Base-by-base conservation (phyloP, 2,888 invertebrate species). In the Aphelenchoides bicaudatus region DNA sequence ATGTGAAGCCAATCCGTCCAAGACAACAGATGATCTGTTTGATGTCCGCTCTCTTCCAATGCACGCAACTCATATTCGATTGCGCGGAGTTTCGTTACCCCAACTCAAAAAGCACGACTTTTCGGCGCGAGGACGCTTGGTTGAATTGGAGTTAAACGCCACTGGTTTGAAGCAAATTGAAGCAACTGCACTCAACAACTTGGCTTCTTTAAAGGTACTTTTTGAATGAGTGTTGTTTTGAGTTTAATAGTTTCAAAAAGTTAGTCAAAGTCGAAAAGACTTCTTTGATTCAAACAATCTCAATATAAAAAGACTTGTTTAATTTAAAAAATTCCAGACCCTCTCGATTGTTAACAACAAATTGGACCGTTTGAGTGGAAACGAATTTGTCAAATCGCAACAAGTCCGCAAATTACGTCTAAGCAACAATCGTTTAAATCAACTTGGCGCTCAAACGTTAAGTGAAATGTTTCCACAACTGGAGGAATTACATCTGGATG, bases 61-160 rank as follows among this genome's bases (percentile, higher is more conserved):
- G 89, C 89, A 89, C 79, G 88, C 89, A 60, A 89, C 90, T n/a
- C 87, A 88, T 79, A 84, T 90, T 67, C 88, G 88, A 78, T 83
- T 91, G 63, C 89, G 89, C 80, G 89, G 89, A 64, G 89, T 90
- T 81, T 86, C 88, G 79, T 84, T 90, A 71, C 85, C 86, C 73
- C 83, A 85, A 58, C 84, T 90, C 56, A 85, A 86, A 67, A 87
- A 88, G 80, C 89, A 89, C 82, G 87, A 88, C 39, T 90, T 91
- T 81, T 88, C 90, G 70, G 90, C 73, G 29, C 59, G 75, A 10
- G 50, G 46, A 5, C 55, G 66, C 1, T 67, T 78, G 5, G 21
- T 47, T 19, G 61, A 71, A 19, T 64, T 79, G 25, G 68, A 69
- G 51, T 65, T 79, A 46, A 79, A 76, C 54, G 59, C 55, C 25